Evolutionary conservation across 2,797 vertebrate genomes (phyloP), one percentile per base, ranked within the genome.

Genomic region (Coccyzus lansbergi): DNA sequence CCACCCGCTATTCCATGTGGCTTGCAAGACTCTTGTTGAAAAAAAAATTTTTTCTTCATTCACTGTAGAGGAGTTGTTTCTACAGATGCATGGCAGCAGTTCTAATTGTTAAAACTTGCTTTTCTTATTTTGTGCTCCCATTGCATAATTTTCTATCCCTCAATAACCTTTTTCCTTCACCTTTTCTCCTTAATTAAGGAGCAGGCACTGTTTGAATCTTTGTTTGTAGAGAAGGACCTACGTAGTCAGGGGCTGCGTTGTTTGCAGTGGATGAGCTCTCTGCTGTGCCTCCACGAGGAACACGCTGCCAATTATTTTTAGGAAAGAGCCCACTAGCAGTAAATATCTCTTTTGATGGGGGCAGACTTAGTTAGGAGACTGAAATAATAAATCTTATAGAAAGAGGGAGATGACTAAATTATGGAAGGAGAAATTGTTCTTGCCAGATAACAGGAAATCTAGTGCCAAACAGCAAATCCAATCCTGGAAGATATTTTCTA

Each of bases 341-440:
- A 92, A 97, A 94, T 78, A 90, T 46, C 74, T 93, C 25, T 92
- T 67, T 79, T 94, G 85, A 86, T 69, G 90, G 87, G 81, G 90
- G 81, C 85, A 94, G 93, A 49, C 59, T 71, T 81, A 42, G 48
- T 71, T 38, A 80, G 84, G 51, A 88, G 53, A 64, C 53, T 62
- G 68, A 86, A 92, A 90, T 86, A 81, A 94, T 59, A 72, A 85
- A 85, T 76, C 65, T 67, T 17, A 18, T 1, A 65, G 72, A 85
- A 90, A 85, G 63, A 56, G n/a, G 28, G 46, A 79, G 29, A 64
- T 62, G 76, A n/a, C 36, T 24, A 6, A 86, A 76, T 63, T 49
- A 59, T 18, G 48, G 89, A 85, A 70, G 67, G 82, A 71, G 83
- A 94, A 92, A 96, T 91, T 40, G 3, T 24, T 78, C 33, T 72